phyloP scores from a whole-genome alignment of 2,797 vertebrate species.

The Sebastiscus albofasciatus region DNA sequence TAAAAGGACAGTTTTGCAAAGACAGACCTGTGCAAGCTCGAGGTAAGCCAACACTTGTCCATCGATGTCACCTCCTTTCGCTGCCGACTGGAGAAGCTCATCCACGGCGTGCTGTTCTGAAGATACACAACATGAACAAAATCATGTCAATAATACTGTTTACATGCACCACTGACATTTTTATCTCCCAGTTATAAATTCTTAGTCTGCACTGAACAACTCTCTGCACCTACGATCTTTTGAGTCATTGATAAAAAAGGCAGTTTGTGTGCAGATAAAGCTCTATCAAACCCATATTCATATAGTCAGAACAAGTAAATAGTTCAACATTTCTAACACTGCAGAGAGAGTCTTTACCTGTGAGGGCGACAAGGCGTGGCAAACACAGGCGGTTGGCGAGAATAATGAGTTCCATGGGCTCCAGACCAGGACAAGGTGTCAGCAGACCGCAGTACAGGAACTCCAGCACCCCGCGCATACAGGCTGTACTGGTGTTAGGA shows the following conservation, averaged over 20 bases:
- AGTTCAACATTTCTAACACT: neutral
- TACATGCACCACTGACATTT: neutral
- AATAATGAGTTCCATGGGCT: slow-evolving; percentile 88
- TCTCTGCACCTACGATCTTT: neutral
- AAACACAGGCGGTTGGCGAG: slow-evolving; percentile 91
- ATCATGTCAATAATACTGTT: slow-evolving; percentile 9
- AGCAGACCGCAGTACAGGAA: slow-evolving; percentile 90
- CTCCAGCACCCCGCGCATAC: slow-evolving; percentile 88
- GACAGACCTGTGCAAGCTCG: slow-evolving; percentile 89
- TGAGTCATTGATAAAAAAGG: slow-evolving; percentile 6
- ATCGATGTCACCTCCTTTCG: slow-evolving; percentile 88
- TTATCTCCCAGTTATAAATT: neutral
- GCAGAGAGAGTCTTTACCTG: slow-evolving; percentile 75
- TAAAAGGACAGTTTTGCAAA: neutral
- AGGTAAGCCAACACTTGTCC: slow-evolving; percentile 90
- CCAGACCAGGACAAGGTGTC: slow-evolving; percentile 84
- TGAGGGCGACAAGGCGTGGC: slow-evolving; percentile 89
- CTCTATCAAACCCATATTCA: neutral
- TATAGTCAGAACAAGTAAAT: neutral
- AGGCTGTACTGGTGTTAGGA: slow-evolving; percentile 86
- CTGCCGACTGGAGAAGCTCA: slow-evolving; percentile 84
- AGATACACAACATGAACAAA: slow-evolving; percentile 30
- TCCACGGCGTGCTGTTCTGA: slow-evolving; percentile 91
- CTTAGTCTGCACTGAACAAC: neutral
- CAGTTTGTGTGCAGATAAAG: neutral